A percentile compares a stretch with the other conserved stretches of the same genome.
phyloP scores from a whole-genome alignment of 2,113 vertebrate genomes.

The Onychorhynchus coronatus region DNA sequence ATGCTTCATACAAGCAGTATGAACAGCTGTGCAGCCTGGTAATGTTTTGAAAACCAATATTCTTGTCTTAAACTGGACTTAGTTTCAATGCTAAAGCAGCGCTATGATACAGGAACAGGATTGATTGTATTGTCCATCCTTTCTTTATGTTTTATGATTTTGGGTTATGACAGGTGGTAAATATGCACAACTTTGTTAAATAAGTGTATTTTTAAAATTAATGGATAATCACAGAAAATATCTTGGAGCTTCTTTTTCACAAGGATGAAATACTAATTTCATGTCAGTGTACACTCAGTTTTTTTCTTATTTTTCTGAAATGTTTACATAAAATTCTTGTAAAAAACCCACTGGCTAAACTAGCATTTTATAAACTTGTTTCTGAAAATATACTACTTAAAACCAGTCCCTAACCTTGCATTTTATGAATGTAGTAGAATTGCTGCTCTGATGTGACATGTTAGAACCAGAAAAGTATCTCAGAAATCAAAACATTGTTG shows the following conservation, averaged over 20 bases:
- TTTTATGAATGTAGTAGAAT: background rate
- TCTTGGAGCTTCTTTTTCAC: background rate
- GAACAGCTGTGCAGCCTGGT: background rate
- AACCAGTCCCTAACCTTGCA: background rate
- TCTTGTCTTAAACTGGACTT: constrained; percentile 40
- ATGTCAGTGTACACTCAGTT: background rate
- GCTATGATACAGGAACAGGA: background rate
- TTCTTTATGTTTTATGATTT: background rate
- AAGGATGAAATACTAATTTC: background rate
- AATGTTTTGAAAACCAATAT: background rate
- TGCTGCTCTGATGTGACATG: background rate
- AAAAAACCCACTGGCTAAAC: background rate
- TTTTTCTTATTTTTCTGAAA: background rate
- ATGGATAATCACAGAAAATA: background rate
- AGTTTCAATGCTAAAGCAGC: constrained; percentile 33
- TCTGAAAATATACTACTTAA: background rate
- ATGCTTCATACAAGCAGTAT: background rate
- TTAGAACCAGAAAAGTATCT: background rate
- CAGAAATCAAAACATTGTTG: background rate
- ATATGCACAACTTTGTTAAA: background rate
- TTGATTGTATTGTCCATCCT: background rate
- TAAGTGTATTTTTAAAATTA: background rate
- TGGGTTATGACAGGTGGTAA: background rate
- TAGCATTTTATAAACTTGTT: background rate
- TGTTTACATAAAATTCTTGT: background rate